Percentiles rank a stretch among this genome's conserved stretches.
Conservation (phyloP, 2,797 vertebrate genomes). For the Macropodus opercularis region DNA sequence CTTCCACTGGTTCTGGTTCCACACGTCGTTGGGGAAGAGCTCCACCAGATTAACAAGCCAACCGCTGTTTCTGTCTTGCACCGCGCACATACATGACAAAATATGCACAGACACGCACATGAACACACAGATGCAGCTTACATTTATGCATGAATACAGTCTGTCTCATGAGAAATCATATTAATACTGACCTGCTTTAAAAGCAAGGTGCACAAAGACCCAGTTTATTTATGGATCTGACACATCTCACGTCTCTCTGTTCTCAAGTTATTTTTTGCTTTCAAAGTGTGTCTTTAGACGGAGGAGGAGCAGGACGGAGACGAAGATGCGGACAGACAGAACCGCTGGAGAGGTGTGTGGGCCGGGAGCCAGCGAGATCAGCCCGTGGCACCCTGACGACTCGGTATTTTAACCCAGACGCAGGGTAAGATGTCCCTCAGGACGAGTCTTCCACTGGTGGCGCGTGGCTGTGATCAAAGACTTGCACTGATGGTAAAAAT, state of each 20-base stretch:
- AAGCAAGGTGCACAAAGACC: slow-evolving; percentile 68
- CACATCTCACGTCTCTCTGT: slow-evolving; percentile 65
- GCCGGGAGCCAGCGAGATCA: slow-evolving; percentile 36
- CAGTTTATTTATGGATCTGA: slow-evolving; percentile 78
- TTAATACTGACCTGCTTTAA: slow-evolving; percentile 68
- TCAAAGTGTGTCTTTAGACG: slow-evolving; percentile 62
- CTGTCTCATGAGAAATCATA: slow-evolving; percentile 65
- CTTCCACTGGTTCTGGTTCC: no score
- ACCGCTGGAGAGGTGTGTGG: slow-evolving; percentile 23
- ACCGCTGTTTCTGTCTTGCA: not conserved
- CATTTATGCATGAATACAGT: slow-evolving; percentile 46
- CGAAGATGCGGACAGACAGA: slow-evolving; percentile 33
- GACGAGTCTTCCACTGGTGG: slow-evolving; percentile 32
- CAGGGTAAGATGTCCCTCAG: slow-evolving; percentile 29
- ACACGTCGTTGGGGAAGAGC: slow-evolving; percentile 23
- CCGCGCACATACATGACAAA: slow-evolving; percentile 3
- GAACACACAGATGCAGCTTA: slow-evolving; percentile 6
- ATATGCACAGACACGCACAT: slow-evolving; percentile 16
- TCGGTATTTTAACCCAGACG: slow-evolving; percentile 45
- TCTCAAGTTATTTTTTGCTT: slow-evolving; percentile 71
- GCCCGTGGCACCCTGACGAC: slow-evolving; percentile 22
- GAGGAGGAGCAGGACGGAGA: slow-evolving; percentile 23
- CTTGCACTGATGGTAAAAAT: slow-evolving; percentile 62
- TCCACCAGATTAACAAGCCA: slow-evolving; percentile 36
- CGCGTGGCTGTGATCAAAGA: slow-evolving; percentile 59